Base-by-base conservation (phyloP, 2,888 invertebrate genomes). In the Tethea ocularis region DNA sequence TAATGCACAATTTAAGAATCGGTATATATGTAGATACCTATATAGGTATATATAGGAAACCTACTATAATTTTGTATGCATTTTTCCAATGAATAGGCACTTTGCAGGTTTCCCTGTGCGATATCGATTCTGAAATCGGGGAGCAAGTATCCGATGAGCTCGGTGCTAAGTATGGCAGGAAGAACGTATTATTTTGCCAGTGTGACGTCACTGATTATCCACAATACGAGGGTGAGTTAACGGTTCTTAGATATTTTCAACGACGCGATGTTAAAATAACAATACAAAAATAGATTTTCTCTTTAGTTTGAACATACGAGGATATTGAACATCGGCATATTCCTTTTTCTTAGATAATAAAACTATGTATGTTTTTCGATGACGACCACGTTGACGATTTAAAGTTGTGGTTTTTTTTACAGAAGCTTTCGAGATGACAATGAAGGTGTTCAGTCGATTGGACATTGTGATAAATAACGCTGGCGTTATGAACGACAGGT, bases 381-480 rank as follows among this genome's bases (percentile, higher is more conserved):
- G n/a, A n/a, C n/a, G n/a, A n/a, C n/a, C n/a, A n/a, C n/a, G n/a
- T n/a, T n/a, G n/a, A n/a, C n/a, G n/a, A n/a, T n/a, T n/a, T n/a
- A n/a, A n/a, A n/a, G n/a, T n/a, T n/a, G n/a, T n/a, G n/a, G 41
- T n/a, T 5, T n/a, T 6, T 41, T 46, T 91, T 91, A 29, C 88
- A 96, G 96, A 96, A 88, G 95, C 96, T 20, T 96, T 96, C 79
- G 95, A 95, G 80, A 95, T 95, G 78, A 96, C 96, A 26, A 94
- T 96, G 75, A 94, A 96, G 29, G 95, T 95, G 66, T 95, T 96
- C 73, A 96, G 96, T 56, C 94, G 95, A 53, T 89, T 97, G 69
- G 96, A 97, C 81, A 96, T 97, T 65, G 96, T 97, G 15, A 94
- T 96, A 64, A 97, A 97, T 86, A 97, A 97, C 84, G 97, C 97